phyloP scores from a whole-genome alignment of 2,797 vertebrate species.

The Scarus forsteni region DNA sequence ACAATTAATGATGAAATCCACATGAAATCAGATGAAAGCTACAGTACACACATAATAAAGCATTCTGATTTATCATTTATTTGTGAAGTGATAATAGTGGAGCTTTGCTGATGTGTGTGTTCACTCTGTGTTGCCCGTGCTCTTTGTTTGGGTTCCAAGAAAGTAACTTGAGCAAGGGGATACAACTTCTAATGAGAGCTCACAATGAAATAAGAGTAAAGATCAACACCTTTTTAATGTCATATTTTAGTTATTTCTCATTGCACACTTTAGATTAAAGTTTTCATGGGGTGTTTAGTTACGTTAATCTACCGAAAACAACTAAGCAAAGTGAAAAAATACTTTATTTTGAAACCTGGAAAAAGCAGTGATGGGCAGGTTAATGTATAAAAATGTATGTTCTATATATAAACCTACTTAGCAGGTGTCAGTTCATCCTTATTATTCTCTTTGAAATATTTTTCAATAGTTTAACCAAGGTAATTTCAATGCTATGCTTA shows the following conservation, averaged over 20 bases:
- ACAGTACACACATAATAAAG: constrained; percentile 40
- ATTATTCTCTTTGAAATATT: too few species aligned
- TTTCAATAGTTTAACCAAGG: too few species aligned
- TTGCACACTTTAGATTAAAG: not conserved
- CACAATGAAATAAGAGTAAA: not conserved
- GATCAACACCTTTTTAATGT: not conserved
- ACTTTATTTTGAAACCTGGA: too few species aligned
- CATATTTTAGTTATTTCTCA: too few species aligned
- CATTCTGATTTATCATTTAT: constrained; percentile 75
- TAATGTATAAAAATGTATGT: too few species aligned
- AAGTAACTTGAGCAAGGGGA: not conserved
- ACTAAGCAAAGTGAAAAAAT: too few species aligned
- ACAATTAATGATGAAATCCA: constrained; percentile 81
- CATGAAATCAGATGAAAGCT: constrained; percentile 78
- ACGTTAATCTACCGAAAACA: too few species aligned
- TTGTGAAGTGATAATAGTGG: constrained; percentile 55
- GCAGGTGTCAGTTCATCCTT: too few species aligned
- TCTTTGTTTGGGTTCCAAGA: constrained; percentile 33
- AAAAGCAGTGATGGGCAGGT: too few species aligned
- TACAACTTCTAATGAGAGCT: not conserved
- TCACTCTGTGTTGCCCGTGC: constrained; percentile 15
- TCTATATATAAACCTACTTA: too few species aligned
- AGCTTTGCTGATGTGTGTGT: constrained; percentile 46
- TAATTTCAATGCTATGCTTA: too few species aligned
- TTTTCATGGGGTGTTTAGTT: not conserved